Evolutionary conservation across 2,888 invertebrate species (phyloP).

Genomic region (Kuschelorhynchus macadamiae): DNA sequence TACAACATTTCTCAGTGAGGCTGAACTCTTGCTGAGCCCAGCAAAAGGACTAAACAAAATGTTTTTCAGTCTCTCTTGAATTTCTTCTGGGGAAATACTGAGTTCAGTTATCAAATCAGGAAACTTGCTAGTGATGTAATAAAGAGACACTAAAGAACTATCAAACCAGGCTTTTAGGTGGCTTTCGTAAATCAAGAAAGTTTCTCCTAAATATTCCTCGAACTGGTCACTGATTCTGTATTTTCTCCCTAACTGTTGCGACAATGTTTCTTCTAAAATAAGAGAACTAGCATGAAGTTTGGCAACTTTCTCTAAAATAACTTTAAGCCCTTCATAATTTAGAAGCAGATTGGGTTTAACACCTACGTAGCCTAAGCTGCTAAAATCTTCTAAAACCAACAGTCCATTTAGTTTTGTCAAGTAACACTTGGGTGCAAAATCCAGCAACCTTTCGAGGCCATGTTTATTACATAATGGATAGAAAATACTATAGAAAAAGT

Average conservation of each 20-base stretch:
- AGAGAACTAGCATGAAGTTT: slow-evolving; percentile 60
- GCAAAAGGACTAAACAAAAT: not conserved
- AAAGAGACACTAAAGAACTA: slow-evolving; percentile 3
- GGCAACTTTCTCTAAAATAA: slow-evolving; percentile 51
- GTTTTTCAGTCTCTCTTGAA: slow-evolving; percentile 31
- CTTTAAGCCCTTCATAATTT: slow-evolving; percentile 22
- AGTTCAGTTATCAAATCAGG: slow-evolving; percentile 40
- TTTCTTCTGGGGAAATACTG: slow-evolving; percentile 27
- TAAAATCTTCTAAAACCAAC: slow-evolving; percentile 67
- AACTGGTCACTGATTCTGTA: not conserved
- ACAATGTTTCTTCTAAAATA: slow-evolving; percentile 57
- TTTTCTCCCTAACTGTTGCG: slow-evolving; percentile 29
- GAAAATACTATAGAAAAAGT: slow-evolving; percentile 65
- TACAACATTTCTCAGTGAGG: slow-evolving; percentile 60
- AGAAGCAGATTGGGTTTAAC: slow-evolving; percentile 21
- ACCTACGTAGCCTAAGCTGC: slow-evolving; percentile 40
- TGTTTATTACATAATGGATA: slow-evolving; percentile 62
- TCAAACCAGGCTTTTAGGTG: not conserved
- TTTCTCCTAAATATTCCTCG: slow-evolving; percentile 43
- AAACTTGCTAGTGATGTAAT: slow-evolving; percentile 41
- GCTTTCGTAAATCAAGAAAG: not conserved
- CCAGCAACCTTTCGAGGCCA: slow-evolving; percentile 53
- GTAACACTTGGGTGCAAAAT: slow-evolving; percentile 64
- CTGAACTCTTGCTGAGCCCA: slow-evolving; percentile 1
- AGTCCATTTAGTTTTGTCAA: slow-evolving; percentile 59